These are phyloP conservation scores for Pongo abelii DNA, from an alignment of 2,113 vertebrate species.

Conservation along the genomic window DNA sequence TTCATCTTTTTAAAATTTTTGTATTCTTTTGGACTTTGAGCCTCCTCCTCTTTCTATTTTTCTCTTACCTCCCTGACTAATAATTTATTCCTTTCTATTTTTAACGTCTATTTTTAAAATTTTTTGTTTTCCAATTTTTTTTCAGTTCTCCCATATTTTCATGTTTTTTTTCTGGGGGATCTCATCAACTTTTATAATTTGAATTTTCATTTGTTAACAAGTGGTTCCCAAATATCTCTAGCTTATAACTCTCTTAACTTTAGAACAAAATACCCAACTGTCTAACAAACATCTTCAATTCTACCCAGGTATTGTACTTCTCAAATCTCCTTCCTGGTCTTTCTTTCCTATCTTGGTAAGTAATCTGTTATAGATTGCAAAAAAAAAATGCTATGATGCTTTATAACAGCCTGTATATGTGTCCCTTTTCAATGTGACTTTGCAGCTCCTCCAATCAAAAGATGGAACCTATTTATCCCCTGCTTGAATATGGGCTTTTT, in stretches of 20 bases:
- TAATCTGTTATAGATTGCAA: not conserved
- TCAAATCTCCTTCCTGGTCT: not conserved
- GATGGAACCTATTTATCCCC: not conserved
- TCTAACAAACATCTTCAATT: not conserved
- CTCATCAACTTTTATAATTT: not conserved
- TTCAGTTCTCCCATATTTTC: not conserved
- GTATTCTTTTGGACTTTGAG: not conserved
- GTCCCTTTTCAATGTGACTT: not conserved
- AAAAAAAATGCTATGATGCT: not conserved
- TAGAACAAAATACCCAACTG: not conserved
- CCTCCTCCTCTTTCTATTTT: not conserved
- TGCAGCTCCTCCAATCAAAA: not conserved
- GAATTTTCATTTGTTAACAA: not conserved
- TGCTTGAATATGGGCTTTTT: not conserved
- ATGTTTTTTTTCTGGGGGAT: not conserved
- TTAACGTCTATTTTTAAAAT: not conserved
- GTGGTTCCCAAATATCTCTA: not conserved
- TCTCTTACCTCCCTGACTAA: not conserved
- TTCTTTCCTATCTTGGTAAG: not conserved
- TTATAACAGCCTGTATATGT: not conserved
- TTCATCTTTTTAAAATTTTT: not conserved
- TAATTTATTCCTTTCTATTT: not conserved
- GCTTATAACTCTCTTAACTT: not conserved
- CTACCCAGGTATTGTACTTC: not conserved
- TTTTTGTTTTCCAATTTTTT: not conserved